These are phyloP conservation scores for Lycopodina hypogea DNA, from an alignment of 37 sponge, comb jelly and placozoan species.

Conservation along the genomic window DNA sequence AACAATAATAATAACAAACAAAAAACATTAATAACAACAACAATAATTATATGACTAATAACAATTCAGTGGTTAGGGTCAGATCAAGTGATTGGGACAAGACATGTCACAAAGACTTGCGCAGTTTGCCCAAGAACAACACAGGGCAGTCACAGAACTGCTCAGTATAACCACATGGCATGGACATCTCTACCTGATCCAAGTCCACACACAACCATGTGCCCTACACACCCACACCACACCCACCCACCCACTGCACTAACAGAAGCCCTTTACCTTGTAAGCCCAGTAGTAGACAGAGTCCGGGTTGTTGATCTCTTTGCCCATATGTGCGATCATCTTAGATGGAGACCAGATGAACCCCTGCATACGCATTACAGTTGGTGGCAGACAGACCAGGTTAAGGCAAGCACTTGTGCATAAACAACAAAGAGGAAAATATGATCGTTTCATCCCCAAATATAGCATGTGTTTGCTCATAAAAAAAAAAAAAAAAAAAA, in stretches of 20 bases:
- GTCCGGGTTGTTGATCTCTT: constrained; percentile 84
- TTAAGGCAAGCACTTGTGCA: neutral
- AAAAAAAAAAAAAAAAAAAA: no score
- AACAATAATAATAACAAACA: no score
- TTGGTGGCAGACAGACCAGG: neutral
- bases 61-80: neutral
- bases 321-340: constrained; percentile 86
- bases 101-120: no score
- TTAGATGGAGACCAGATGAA: constrained; percentile 90
- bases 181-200: neutral
- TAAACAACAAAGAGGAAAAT: no score
- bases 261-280: constrained; percentile 51
- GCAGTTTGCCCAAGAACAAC: no score
- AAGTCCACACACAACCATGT: neutral
- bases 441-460: no score
- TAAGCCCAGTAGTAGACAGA: constrained; percentile 97
- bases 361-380: constrained; percentile 26
- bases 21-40: no score
- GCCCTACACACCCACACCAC: neutral
- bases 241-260: neutral
- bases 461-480: no score
- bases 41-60: neutral
- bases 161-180: no score
- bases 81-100: no score
- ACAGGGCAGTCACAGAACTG: no score